phyloP scores from a whole-genome alignment of 64 coral and sea anemone species.

The Catalaphyllia jardinei region DNA sequence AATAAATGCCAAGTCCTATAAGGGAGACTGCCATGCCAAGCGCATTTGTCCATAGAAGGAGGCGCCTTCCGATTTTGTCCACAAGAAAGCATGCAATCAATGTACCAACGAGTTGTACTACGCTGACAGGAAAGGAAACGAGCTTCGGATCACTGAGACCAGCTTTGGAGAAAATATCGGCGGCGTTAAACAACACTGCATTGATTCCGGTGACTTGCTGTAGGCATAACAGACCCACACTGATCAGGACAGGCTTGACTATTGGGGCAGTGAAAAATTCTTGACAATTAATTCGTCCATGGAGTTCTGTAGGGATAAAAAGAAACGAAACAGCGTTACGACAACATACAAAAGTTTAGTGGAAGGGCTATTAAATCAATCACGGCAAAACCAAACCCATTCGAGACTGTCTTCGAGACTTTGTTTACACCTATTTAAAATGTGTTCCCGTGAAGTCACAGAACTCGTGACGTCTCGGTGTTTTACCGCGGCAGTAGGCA shows the following conservation, averaged over 20 bases:
- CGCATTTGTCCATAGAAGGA: constrained; percentile 46
- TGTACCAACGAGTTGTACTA: constrained; percentile 68
- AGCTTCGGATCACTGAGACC: constrained; percentile 58
- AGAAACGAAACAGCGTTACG: too few relatives aligned
- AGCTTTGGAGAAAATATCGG: constrained; percentile 62
- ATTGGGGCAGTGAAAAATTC: constrained; percentile 24
- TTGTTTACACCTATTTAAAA: too few relatives aligned
- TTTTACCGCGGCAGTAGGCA: too few relatives aligned
- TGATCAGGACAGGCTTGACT: constrained; percentile 57
- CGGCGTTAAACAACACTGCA: constrained; percentile 79
- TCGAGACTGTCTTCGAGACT: too few relatives aligned
- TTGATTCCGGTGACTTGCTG: constrained; percentile 82
- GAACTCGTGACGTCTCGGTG: too few relatives aligned
- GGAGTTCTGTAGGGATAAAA: too few relatives aligned
- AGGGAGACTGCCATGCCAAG: constrained; percentile 58
- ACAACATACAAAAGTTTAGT: too few relatives aligned
- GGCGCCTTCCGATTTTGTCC: constrained; percentile 59
- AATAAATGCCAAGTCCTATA: constrained; percentile 62
- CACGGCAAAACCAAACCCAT: too few relatives aligned
- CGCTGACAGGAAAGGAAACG: constrained; percentile 50
- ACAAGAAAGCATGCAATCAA: constrained; percentile 45
- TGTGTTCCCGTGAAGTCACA: too few relatives aligned
- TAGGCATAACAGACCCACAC: constrained; percentile 37
- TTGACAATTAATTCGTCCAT: too few relatives aligned
- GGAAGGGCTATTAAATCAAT: too few relatives aligned